A percentile compares a stretch with the other conserved stretches of the same genome.
Evolutionary conservation across 2,888 invertebrate species (phyloP).

Genomic region (Hydriomena furcata): DNA sequence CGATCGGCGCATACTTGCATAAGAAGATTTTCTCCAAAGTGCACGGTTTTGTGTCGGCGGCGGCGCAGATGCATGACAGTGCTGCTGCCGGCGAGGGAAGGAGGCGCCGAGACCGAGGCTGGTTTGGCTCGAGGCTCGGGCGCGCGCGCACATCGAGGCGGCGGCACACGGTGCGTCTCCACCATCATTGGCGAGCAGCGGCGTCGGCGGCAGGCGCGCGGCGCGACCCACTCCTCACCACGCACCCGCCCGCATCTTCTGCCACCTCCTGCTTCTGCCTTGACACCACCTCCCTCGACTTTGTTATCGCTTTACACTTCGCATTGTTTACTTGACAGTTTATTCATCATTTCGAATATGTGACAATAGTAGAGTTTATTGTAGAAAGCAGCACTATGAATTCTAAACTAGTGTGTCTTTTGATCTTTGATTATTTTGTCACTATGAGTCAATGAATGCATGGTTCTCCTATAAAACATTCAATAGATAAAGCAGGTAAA

Average conservation of each 20-base stretch:
- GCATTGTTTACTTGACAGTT: slow-evolving; percentile 40
- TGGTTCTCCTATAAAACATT: neutral
- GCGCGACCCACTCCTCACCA: slow-evolving; percentile 73
- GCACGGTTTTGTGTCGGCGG: slow-evolving; percentile 90
- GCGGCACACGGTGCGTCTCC: slow-evolving; percentile 79
- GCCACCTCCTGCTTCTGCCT: slow-evolving; percentile 42
- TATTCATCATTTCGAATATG: slow-evolving; percentile 25
- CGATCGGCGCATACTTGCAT: slow-evolving; percentile 90
- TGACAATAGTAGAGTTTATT: neutral
- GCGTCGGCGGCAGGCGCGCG: slow-evolving; percentile 77
- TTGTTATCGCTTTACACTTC: slow-evolving; percentile 43
- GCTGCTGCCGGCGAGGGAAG: slow-evolving; percentile 78
- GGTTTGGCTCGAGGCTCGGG: slow-evolving; percentile 74
- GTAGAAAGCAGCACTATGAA: slow-evolving; percentile 1
- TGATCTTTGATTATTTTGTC: neutral
- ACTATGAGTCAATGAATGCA: slow-evolving; percentile 3
- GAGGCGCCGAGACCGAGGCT: slow-evolving; percentile 82
- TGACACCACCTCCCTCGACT: slow-evolving; percentile 40
- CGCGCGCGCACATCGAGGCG: slow-evolving; percentile 75
- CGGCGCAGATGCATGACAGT: slow-evolving; percentile 85
- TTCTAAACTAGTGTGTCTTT: slow-evolving; percentile 2
- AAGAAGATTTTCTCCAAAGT: slow-evolving; percentile 89
- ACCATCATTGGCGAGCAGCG: slow-evolving; percentile 77
- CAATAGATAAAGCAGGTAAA: neutral
- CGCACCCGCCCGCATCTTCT: slow-evolving; percentile 46